phyloP scores from a whole-genome alignment of 2,888 invertebrate species.

The Megamerina dolium region DNA sequence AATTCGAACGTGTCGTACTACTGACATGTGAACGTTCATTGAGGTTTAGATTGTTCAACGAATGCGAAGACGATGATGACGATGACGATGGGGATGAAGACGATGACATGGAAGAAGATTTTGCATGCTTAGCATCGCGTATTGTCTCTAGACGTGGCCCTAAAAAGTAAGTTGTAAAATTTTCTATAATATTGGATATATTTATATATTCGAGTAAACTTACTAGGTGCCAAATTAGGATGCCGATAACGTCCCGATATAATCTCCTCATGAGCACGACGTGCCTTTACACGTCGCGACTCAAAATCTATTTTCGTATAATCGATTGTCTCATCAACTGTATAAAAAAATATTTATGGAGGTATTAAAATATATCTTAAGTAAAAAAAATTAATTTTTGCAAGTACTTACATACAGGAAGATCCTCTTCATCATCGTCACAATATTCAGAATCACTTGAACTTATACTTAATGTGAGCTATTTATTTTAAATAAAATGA shows the following conservation, averaged over 20 bases:
- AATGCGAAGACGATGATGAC: conserved; percentile 33
- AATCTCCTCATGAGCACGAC: conserved; percentile 49
- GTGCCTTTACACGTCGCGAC: conserved; percentile 46
- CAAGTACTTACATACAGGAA: conserved; percentile 38
- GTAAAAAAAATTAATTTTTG: neutral
- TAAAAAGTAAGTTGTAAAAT: conserved; percentile 11
- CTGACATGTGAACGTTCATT: conserved; percentile 33
- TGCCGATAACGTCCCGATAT: conserved; percentile 48
- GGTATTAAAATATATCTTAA: neutral
- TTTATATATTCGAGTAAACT: conserved; percentile 11
- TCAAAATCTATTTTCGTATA: conserved; percentile 50
- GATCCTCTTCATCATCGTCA: conserved; percentile 45
- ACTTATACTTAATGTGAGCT: conserved; percentile 47
- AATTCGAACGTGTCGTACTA: conserved; percentile 44
- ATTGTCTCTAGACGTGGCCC: conserved; percentile 26
- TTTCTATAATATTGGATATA: conserved; percentile 1
- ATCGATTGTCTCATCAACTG: conserved; percentile 47
- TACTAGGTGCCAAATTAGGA: conserved; percentile 47
- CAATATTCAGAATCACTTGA: conserved; percentile 48
- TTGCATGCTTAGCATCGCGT: conserved; percentile 20
- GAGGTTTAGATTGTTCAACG: conserved; percentile 22
- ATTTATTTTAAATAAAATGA: conserved; percentile 7
- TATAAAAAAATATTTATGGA: neutral
- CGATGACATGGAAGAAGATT: conserved; percentile 28
- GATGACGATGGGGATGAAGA: conserved; percentile 38